Conservation (phyloP, 2,888 invertebrate species). For the Phania funesta region DNA sequence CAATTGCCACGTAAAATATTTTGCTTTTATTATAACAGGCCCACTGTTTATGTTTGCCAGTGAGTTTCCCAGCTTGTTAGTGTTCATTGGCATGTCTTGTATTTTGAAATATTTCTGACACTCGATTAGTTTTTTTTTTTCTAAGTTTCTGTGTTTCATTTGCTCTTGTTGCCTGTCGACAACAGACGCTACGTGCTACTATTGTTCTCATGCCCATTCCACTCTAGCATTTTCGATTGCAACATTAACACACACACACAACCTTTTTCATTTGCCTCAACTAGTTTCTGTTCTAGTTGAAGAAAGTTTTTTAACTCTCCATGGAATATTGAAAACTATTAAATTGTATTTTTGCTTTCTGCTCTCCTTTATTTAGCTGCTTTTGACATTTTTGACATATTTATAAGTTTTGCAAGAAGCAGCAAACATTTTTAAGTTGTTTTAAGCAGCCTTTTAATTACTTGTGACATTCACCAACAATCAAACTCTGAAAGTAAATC, state of each 20-base stretch:
- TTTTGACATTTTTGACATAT: too few relatives aligned
- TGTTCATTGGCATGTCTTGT: conserved; percentile 55
- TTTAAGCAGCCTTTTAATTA: too few relatives aligned
- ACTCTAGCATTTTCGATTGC: background rate
- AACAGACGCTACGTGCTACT: conserved; percentile 33
- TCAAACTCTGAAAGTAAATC: too few relatives aligned
- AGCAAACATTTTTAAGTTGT: too few relatives aligned
- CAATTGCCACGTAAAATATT: background rate
- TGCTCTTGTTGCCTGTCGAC: conserved; percentile 41
- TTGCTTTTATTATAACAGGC: background rate
- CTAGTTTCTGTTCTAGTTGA: too few relatives aligned
- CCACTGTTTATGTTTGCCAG: background rate
- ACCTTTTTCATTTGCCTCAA: too few relatives aligned
- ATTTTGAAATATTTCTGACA: conserved; percentile 63
- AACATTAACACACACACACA: too few relatives aligned
- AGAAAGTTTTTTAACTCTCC: conserved; percentile 7
- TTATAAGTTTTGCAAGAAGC: too few relatives aligned
- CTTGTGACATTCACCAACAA: too few relatives aligned
- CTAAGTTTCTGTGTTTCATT: background rate
- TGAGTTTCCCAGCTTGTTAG: conserved; percentile 5
- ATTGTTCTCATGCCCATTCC: background rate
- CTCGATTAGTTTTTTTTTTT: conserved; percentile 48
- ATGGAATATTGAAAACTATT: background rate
- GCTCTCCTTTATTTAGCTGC: too few relatives aligned
- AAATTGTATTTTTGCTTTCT: too few relatives aligned